phyloP scores from a whole-genome alignment of 2,888 invertebrate genomes.

The Elmis aenea region DNA sequence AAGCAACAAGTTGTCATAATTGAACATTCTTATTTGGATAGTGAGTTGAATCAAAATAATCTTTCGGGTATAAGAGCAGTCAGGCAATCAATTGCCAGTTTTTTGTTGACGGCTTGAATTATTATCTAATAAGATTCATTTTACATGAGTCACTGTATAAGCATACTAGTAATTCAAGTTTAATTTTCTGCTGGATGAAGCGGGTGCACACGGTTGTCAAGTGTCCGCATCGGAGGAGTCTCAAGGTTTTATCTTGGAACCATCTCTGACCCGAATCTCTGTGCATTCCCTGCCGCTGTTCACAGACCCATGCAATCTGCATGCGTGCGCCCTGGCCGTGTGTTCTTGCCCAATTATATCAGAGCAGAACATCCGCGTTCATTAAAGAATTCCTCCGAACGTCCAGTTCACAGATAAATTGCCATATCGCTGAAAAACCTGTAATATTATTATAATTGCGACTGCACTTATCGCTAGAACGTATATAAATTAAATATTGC shows the following conservation, averaged over 20 bases:
- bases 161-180: background rate
- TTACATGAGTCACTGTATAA: background rate
- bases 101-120: no score
- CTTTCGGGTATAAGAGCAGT: no score
- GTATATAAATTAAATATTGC: no score
- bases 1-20: no score
- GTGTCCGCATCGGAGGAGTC: constrained; percentile 12
- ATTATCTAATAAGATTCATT: no score
- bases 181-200: constrained; percentile 15
- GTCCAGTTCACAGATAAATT: constrained; percentile 1
- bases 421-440: no score
- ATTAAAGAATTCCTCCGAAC: constrained; percentile 24
- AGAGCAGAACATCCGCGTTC: constrained; percentile 25
- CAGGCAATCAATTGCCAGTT: no score
- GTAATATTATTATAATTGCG: no score
- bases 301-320: constrained; percentile 20
- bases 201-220: constrained; percentile 20
- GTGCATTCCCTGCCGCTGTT: constrained; percentile 16
- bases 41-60: no score
- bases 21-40: no score
- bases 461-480: no score
- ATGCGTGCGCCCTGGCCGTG: constrained; percentile 19
- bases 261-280: constrained; percentile 17
- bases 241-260: constrained; percentile 13
- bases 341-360: constrained; percentile 21